phyloP scores from a whole-genome alignment of 2,888 invertebrate species.

The Scelioninae gen. 1 region DNA sequence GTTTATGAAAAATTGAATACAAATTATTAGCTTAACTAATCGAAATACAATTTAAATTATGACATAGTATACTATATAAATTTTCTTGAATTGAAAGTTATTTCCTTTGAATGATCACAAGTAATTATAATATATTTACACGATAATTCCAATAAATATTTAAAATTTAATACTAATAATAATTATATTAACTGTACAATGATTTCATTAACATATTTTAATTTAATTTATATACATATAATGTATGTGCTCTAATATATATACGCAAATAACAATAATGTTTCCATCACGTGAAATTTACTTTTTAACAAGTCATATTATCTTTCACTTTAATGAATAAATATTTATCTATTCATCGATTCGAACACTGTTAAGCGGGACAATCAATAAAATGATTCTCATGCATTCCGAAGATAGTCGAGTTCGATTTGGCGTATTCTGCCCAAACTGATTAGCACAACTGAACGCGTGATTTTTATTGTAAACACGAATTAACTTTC shows the following conservation, averaged over 20 bases:
- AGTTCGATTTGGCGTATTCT: conserved; percentile 27
- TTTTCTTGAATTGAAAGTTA: no score
- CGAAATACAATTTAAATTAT: no score
- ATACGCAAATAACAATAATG: conserved; percentile 4
- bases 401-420: conserved; percentile 39
- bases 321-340: conserved; percentile 38
- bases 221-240: not conserved
- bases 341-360: conserved; percentile 31
- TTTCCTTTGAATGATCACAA: no score
- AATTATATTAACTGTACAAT: no score
- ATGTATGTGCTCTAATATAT: not conserved
- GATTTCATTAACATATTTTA: not conserved
- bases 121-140: no score
- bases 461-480: conserved; percentile 17
- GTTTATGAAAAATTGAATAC: no score
- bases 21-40: no score
- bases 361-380: conserved; percentile 14
- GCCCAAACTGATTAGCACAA: conserved; percentile 25
- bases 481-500: conserved; percentile 6
- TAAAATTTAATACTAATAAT: no score
- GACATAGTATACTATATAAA: no score
- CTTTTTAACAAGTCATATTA: conserved; percentile 18
- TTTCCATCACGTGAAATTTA: not conserved
- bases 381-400: conserved; percentile 48
- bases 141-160: no score